Evolutionary conservation across 2,888 invertebrate genomes (phyloP).

Genomic region (Heliconius hortense): DNA sequence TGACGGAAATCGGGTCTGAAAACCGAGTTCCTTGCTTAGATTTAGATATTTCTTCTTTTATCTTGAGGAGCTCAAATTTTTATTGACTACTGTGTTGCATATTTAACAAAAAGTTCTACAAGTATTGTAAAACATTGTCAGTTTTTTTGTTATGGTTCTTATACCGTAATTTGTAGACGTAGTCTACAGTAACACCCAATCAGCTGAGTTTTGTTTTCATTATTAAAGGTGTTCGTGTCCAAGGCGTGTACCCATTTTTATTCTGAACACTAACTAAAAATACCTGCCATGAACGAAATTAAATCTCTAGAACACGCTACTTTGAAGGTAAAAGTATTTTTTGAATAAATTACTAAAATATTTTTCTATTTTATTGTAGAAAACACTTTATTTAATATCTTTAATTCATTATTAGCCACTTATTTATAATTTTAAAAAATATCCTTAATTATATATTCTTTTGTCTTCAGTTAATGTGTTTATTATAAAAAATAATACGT

Average conservation of each 20-base stretch:
- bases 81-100: not conserved
- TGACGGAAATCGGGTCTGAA: conserved; percentile 8
- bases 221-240: conserved; percentile 43
- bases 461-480: too few relatives aligned
- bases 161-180: conserved; percentile 2
- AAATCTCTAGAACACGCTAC: conserved; percentile 98
- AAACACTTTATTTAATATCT: not conserved
- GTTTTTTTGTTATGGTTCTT: conserved; percentile 16
- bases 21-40: conserved; percentile 1
- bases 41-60: conserved; percentile 19
- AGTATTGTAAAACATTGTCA: not conserved
- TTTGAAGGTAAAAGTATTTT: conserved; percentile 86
- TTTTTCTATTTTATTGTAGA: not conserved
- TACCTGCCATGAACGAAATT: conserved; percentile 90
- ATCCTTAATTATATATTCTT: not conserved
- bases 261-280: conserved; percentile 37
- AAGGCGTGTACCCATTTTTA: conserved; percentile 30
- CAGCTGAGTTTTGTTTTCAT: conserved; percentile 81
- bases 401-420: not conserved
- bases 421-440: not conserved
- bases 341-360: not conserved
- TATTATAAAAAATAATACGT: not conserved
- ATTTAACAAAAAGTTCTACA: not conserved
- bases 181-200: conserved; percentile 48
- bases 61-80: not conserved